A percentile compares a stretch with the other conserved stretches of the same genome.
Evolutionary conservation across 1,140 invertebrate species (phyloP).

Genomic region (Panagrolaimus sp.): DNA sequence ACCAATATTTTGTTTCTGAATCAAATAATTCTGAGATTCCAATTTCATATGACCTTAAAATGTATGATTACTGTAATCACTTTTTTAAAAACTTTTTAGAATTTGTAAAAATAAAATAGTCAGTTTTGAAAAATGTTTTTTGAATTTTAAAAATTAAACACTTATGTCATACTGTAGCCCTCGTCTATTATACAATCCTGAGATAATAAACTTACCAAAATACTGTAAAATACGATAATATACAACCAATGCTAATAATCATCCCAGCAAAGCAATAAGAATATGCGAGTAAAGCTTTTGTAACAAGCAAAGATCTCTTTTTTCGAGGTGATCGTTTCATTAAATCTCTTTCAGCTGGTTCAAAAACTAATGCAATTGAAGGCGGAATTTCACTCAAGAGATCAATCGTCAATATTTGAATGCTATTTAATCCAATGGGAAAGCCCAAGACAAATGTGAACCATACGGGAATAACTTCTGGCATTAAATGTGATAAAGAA

Average conservation of each 20-base stretch:
- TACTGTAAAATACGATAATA: conserved; percentile 29
- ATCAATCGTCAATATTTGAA: conserved; percentile 40
- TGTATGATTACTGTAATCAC: background rate
- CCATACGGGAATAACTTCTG: conserved; percentile 55
- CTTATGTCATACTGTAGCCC: too few relatives aligned
- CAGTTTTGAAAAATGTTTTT: too few relatives aligned
- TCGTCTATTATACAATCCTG: too few relatives aligned
- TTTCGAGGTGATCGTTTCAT: conserved; percentile 33
- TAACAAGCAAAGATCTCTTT: conserved; percentile 23
- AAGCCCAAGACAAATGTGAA: conserved; percentile 50
- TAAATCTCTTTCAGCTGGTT: conserved; percentile 32
- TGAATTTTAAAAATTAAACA: too few relatives aligned
- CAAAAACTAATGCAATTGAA: conserved; percentile 39
- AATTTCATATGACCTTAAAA: background rate
- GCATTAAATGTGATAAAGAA: conserved; percentile 55
- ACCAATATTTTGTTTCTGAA: conserved; percentile 16
- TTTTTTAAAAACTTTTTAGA: too few relatives aligned
- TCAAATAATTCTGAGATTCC: background rate
- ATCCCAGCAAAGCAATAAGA: conserved; percentile 34
- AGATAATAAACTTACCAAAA: conserved; percentile 18
- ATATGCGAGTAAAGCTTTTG: conserved; percentile 23
- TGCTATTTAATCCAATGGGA: conserved; percentile 54
- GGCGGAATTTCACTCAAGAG: conserved; percentile 41
- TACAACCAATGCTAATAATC: conserved; percentile 30
- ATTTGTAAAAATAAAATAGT: background rate